A percentile compares a stretch with the other conserved stretches of the same genome.
phyloP scores from a whole-genome alignment of 2,797 vertebrate genomes.

The Stomatorhinus walkeri region DNA sequence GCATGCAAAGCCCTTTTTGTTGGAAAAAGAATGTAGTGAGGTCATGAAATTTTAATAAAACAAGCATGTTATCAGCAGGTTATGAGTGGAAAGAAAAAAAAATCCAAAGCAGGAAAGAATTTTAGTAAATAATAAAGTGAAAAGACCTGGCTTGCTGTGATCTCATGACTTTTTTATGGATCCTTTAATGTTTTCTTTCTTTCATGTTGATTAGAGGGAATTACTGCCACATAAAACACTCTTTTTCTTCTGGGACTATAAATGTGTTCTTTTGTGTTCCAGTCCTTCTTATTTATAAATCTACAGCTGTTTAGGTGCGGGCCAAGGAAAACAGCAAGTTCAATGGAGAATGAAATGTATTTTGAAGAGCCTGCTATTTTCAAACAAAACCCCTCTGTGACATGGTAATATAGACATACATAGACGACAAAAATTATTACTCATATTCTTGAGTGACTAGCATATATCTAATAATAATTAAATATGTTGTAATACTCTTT shows the following conservation, averaged over 20 bases:
- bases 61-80: background rate
- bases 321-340: background rate
- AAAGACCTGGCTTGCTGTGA: background rate
- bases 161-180: background rate
- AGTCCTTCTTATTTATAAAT: background rate
- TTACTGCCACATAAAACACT: background rate
- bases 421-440: background rate
- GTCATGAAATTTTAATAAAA: background rate
- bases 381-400: background rate
- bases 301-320: background rate
- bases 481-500: background rate
- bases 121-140: background rate
- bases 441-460: background rate
- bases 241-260: background rate
- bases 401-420: background rate
- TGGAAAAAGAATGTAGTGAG: background rate
- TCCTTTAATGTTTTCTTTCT: slow-evolving; percentile 2
- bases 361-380: background rate
- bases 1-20: background rate
- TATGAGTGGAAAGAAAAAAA: background rate
- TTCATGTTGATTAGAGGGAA: background rate
- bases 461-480: background rate
- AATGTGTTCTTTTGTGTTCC: background rate
- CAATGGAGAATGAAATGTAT: background rate
- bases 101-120: background rate